Base-by-base conservation (phyloP, 2,888 invertebrate species). In the Monochamus alternatus region DNA sequence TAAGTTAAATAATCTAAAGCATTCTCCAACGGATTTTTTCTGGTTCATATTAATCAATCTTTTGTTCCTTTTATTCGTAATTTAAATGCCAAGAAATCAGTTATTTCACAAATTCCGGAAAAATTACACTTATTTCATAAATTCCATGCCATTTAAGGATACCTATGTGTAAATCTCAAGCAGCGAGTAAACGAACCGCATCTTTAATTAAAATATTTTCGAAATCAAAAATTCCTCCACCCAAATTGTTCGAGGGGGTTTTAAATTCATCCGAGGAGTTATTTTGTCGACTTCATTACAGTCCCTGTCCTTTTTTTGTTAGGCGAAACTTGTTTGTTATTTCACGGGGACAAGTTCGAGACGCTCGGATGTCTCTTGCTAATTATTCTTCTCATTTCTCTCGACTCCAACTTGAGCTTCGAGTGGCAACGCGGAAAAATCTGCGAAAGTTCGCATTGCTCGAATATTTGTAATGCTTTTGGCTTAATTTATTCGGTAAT, bases 131-230 rank as follows among this genome's bases (percentile, higher is more conserved):
- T 47, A 47, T 10, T 12, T 47, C 47, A 10, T 9, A 47, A 10
- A 47, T 47, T 47, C 47, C 47, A 47, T 47, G 47, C 12, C 12
- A 1, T 12, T 47, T 47, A 10, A 12, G 3, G 9, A 47, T 47
- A 47, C 47, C 10, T 47, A 47, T 10, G 10, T 51, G n/a, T 51
- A 51, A 51, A 65, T 52, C 66, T 52, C 1, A 22, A 30, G 30
- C 31, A 51, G 30, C 12, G 51, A 69, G 60, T 62, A 62, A 60
- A 60, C 44, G 60, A 69, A 69, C 60, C 44, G 58, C 52, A 66
- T 62, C 64, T 67, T 68, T 73, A 75, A 75, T 75, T 75, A 75
- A 68, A 70, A 75, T 75, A 64, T 73, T 75, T 75, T 68, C 47
- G 67, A 68, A 68, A 75, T 73, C 73, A 55, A 68, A 73, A 75